These are phyloP conservation scores for Macrosoma leucophasiata DNA, from an alignment of 2,888 invertebrate genomes.

Conservation along the genomic window DNA sequence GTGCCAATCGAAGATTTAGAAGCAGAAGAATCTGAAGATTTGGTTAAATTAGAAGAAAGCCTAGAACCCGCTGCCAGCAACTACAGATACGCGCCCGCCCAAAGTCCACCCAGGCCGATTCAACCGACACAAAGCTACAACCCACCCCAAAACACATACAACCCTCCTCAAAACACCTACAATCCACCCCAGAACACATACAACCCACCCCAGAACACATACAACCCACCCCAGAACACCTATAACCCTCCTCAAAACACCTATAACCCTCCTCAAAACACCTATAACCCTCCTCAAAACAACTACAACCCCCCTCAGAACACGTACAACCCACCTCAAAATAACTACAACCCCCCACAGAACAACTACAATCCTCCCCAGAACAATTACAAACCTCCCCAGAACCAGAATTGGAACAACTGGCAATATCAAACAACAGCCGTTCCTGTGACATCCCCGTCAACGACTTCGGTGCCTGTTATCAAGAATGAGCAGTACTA, in stretches of 20 bases:
- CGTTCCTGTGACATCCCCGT: slow-evolving; percentile 27
- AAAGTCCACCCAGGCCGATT: slow-evolving; percentile 15
- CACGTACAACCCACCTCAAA: slow-evolving; percentile 25
- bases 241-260: slow-evolving; percentile 30
- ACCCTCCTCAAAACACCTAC: slow-evolving; percentile 28
- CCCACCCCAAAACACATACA: slow-evolving; percentile 25
- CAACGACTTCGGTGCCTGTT: slow-evolving; percentile 50
- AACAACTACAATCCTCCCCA: slow-evolving; percentile 24
- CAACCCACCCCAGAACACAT: slow-evolving; percentile 23
- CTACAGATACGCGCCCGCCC: slow-evolving; percentile 38
- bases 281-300: slow-evolving; percentile 30
- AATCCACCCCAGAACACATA: slow-evolving; percentile 26
- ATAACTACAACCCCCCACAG: slow-evolving; percentile 24
- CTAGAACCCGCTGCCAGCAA: slow-evolving; percentile 35
- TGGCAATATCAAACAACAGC: slow-evolving; percentile 23
- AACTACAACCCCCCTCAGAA: slow-evolving; percentile 23
- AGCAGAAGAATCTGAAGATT: slow-evolving; percentile 43
- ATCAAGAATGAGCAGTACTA: slow-evolving; percentile 62
- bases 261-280: slow-evolving; percentile 29
- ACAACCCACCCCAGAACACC: slow-evolving; percentile 28
- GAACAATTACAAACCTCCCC: slow-evolving; percentile 24
- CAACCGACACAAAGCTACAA: slow-evolving; percentile 18
- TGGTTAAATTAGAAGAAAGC: slow-evolving; percentile 35
- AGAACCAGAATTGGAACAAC: slow-evolving; percentile 14
- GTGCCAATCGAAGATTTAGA: slow-evolving; percentile 41